Percentiles rank a stretch among this genome's conserved stretches.
Evolutionary conservation across 2,888 invertebrate species (phyloP).

Genomic region (Nezara viridula): DNA sequence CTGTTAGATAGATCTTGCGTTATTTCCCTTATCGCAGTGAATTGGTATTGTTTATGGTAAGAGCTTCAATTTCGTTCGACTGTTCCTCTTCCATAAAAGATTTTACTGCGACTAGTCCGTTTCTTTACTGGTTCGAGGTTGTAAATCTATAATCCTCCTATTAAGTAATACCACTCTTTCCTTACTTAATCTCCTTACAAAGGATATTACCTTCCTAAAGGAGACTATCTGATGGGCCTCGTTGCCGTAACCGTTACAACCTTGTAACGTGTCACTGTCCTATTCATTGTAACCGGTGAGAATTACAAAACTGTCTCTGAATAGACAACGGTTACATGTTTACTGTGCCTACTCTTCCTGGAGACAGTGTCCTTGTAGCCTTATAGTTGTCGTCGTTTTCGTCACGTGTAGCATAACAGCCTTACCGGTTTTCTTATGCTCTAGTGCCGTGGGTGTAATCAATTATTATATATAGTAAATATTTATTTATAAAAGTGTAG

Average conservation of each 20-base stretch:
- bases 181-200: neutral
- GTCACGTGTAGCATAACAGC: neutral
- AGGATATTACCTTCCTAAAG: neutral
- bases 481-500: too few species aligned
- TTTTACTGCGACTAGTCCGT: too few species aligned
- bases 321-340: slow-evolving; percentile 33
- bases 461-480: neutral
- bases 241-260: neutral
- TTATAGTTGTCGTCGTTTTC: neutral
- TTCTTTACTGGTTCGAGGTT: neutral
- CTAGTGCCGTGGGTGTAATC: neutral
- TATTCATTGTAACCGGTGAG: neutral
- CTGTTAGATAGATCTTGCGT: too few species aligned
- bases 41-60: too few species aligned
- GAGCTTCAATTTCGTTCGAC: too few species aligned
- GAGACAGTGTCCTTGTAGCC: neutral
- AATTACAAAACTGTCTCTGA: slow-evolving; percentile 31
- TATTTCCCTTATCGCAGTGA: too few species aligned
- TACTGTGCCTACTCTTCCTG: slow-evolving; percentile 9
- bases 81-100: too few species aligned
- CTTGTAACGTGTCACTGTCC: neutral
- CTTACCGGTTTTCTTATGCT: neutral
- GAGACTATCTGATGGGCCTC: neutral
- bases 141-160: neutral
- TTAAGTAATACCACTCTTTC: neutral